Evolutionary conservation across 2,797 vertebrate species (phyloP).

Genomic region (Arctocebus calabarensis): DNA sequence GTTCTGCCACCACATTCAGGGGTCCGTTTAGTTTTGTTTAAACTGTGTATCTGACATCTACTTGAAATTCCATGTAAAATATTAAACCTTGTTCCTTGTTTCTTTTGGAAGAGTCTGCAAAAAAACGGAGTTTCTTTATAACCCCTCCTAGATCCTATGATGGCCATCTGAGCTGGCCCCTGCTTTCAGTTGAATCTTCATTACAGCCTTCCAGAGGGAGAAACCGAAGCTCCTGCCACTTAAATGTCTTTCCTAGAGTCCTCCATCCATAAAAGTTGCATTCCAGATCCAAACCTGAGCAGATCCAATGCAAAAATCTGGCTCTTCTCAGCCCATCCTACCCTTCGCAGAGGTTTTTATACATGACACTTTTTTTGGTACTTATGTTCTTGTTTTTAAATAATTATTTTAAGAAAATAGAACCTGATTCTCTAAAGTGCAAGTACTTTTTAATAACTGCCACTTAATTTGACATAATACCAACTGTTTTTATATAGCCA

Average conservation of each 20-base stretch:
- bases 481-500: neutral
- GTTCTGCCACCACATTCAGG: neutral
- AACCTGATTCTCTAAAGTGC: neutral
- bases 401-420: neutral
- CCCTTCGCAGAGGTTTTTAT: neutral
- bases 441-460: neutral
- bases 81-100: neutral
- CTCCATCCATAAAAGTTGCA: neutral
- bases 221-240: neutral
- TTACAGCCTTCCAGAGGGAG: neutral
- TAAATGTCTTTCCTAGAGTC: too few species aligned
- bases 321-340: too few species aligned
- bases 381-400: neutral
- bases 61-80: slow-evolving; percentile 43
- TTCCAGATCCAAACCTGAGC: too few species aligned
- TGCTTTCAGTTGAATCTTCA: neutral
- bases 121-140: neutral
- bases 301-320: neutral
- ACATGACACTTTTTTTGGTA: rapidly evolving
- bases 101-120: neutral
- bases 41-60: neutral
- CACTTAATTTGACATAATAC: neutral
- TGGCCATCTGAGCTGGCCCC: neutral
- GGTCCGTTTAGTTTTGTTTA: neutral
- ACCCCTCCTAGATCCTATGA: rapidly evolving